Evolutionary conservation across 2,113 vertebrate species (phyloP), one percentile per base, ranked within the genome.

Genomic region (Edolisoma coerulescens): DNA sequence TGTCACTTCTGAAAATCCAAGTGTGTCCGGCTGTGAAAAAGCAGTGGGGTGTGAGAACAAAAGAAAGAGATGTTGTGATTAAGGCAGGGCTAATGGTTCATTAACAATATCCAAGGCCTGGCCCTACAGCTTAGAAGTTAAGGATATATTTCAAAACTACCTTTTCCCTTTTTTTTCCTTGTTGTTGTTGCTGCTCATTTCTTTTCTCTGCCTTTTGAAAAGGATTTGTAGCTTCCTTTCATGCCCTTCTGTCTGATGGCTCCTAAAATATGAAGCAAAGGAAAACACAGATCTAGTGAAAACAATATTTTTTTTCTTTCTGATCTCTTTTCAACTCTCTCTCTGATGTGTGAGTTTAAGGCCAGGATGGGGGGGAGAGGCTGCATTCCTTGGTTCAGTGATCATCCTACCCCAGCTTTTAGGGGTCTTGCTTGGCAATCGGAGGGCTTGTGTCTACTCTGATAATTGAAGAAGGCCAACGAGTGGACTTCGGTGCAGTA

Each of bases 11-110:
- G 97, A 96, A 97, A 97, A 83, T 74, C 84, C 94, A 59, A 70
- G 73, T 69, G 69, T 86, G 77, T 93, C 94, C 17, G 86, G 71
- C 91, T 95, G 88, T 9, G 94, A 97, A 96, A 92, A 95, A 96
- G 47, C 97, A 95, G 96, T 95, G 95, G 97, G 96, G 93, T 97
- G 95, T 92, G 95, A 97, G 97, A 97, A 97, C 97, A 97, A 97
- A 97, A 97, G 97, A 96, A 97, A 94, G 73, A 80, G 84, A 96
- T 94, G 90, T 96, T 97, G 95, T 95, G 97, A 97, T 96, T 96
- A 94, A 94, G 95, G 47, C 82, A 93, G 87, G 90, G 73, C 94
- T 96, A 97, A 96, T 94, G 93, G 93, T 94, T 97, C 97, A 96
- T 97, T 97, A 97, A 87, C 94, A 93, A 88, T 94, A 93, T 73